Percentiles rank a stretch among this genome's conserved stretches.
These are phyloP conservation scores for Neodiprion virginianus DNA, from an alignment of 1,140 invertebrate species.

Conservation along the genomic window DNA sequence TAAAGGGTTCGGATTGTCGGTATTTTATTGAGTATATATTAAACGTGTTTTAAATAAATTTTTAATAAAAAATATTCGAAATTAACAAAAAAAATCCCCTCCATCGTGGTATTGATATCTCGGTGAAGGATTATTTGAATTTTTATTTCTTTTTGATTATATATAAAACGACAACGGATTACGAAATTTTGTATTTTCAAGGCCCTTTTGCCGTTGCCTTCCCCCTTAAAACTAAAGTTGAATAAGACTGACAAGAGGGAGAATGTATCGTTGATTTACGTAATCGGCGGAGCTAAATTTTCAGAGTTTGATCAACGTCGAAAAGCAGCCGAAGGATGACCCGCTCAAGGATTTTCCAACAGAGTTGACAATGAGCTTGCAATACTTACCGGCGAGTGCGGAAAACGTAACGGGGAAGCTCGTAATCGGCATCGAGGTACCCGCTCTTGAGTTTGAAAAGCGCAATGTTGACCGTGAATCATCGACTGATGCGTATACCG, in stretches of 20 bases:
- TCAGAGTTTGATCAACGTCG: constrained; percentile 48
- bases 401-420: constrained; percentile 48
- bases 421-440: constrained; percentile 58
- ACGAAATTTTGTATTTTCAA: no score
- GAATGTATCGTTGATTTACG: no score
- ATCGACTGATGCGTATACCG: no score
- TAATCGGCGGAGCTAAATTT: background rate
- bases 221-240: no score
- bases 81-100: background rate
- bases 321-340: constrained; percentile 41
- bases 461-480: no score
- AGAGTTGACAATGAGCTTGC: constrained; percentile 54
- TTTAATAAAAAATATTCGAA: constrained; percentile 4
- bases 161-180: background rate
- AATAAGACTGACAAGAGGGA: no score
- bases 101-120: no score
- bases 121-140: background rate
- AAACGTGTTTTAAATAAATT: no score
- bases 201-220: no score
- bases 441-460: no score
- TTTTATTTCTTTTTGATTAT: constrained; percentile 23
- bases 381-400: constrained; percentile 50
- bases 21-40: no score
- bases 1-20: no score
- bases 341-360: constrained; percentile 53